Conservation (phyloP, 2,888 invertebrate species). For the Leptinotarsa juncta region DNA sequence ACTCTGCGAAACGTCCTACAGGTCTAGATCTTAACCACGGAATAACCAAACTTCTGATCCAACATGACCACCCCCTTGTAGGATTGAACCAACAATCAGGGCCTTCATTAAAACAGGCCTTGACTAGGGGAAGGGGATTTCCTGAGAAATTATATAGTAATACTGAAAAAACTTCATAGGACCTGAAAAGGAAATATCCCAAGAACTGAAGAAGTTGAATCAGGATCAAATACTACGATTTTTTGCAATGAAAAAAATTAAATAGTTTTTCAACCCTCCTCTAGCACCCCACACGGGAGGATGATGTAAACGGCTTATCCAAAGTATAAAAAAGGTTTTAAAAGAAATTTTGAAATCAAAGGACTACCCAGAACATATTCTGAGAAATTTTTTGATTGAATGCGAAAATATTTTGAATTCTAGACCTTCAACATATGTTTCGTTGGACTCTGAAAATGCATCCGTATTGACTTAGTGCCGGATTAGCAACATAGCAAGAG, state of each 20-base stretch:
- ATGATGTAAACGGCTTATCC: not conserved
- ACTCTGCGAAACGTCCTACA: no score
- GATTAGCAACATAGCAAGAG: no score
- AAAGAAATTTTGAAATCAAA: not conserved
- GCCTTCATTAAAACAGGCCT: no score
- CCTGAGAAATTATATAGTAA: not conserved
- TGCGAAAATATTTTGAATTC: not conserved
- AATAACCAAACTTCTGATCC: no score
- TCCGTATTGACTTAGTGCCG: not conserved
- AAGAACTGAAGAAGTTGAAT: not conserved
- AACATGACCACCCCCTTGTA: no score
- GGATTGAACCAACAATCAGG: no score
- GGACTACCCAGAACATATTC: not conserved
- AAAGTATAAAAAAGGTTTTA: not conserved
- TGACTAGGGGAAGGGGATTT: no score
- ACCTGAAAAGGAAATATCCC: not conserved
- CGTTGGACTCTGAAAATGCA: not conserved
- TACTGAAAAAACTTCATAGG: not conserved
- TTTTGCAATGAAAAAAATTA: not conserved
- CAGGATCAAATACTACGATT: not conserved
- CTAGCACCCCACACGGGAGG: conserved; percentile 1
- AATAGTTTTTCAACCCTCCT: not conserved
- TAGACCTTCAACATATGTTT: not conserved
- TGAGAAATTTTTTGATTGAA: not conserved
- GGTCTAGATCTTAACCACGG: no score